Conservation (phyloP, 2,888 invertebrate genomes). For the Drosophila demipolita region DNA sequence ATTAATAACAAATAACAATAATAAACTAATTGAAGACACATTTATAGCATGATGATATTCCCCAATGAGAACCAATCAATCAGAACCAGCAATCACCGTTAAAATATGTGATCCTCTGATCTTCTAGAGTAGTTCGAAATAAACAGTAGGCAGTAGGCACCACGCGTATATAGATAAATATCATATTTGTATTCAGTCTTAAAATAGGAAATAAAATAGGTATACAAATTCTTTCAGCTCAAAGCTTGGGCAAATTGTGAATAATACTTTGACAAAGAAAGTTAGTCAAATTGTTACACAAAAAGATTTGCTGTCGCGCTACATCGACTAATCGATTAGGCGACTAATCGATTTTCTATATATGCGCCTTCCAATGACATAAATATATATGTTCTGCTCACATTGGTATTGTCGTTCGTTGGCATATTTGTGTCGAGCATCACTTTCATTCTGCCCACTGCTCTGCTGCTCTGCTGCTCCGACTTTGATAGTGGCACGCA, state of each 20-base stretch:
- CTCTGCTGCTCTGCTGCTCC: not conserved
- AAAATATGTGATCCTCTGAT: not conserved
- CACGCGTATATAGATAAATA: not conserved
- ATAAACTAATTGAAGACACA: not conserved
- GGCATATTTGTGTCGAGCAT: constrained; percentile 34
- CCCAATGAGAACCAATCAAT: not conserved
- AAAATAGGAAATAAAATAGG: not conserved
- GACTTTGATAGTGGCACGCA: constrained; percentile 53
- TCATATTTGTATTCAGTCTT: not conserved
- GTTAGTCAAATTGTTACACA: constrained; percentile 5
- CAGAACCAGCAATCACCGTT: not conserved
- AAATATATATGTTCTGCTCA: not conserved
- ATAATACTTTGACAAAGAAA: constrained; percentile 13
- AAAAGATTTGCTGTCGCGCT: too few relatives aligned
- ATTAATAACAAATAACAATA: not conserved
- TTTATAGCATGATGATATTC: not conserved
- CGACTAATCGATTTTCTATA: constrained; percentile 24
- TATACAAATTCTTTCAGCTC: not conserved
- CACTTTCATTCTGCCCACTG: constrained; percentile 25
- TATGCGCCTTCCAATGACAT: not conserved
- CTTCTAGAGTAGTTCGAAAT: not conserved
- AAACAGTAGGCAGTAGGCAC: not conserved
- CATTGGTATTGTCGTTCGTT: constrained; percentile 3
- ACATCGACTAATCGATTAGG: not conserved
- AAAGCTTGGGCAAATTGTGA: not conserved